Base-by-base conservation (phyloP, 2,797 vertebrate species). In the Parauchenoglanis punctatus region DNA sequence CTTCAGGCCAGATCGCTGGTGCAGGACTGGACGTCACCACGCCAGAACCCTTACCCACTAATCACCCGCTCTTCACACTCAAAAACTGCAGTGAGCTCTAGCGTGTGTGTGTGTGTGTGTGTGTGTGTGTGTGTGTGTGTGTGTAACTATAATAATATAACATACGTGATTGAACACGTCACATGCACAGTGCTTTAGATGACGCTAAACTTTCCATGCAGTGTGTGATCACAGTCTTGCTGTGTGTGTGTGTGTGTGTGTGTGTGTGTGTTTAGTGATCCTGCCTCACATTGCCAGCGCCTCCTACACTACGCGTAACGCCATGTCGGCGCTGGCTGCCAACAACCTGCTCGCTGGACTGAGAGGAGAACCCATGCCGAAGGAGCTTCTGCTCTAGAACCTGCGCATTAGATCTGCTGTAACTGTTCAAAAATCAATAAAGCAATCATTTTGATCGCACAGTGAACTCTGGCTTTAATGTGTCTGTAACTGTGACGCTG, bases 201-300 rank as follows among this genome's bases (percentile, higher is more conserved):
- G 70, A 23, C 10, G 31, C 52, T 11, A 78, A 78, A 56, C 23
- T 11, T 25, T 44, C 25, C 23, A 56, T 78, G 7, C 54, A 13
- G 28, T 35, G 56, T 63, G n/a, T 81, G 23, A 81, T 49, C 25
- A 63, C 46, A 63, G 2, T 76, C n/a, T 28, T 77, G 31, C 11
- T 23, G 0, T 86, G 25, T 63, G 67, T 85, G n/a, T 87, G 18
- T 91, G 65, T 73, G 56, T 82, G 89, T 87, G 25, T 63, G 67
- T 85, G n/a, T 87, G 18, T 91, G 65, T 73, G 56, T 82, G 89
- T 87, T 44, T 93, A 97, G 97, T 97, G 85, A 96, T 97, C 89
- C 95, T 97, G 44, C 97, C 96, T 3, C 97, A 97, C 68, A 93
- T 97, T 61, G 96, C 96, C 28, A 97, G 96, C 73, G 96, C 96